phyloP scores from a whole-genome alignment of 2,888 invertebrate species.

The Apantesis nais region DNA sequence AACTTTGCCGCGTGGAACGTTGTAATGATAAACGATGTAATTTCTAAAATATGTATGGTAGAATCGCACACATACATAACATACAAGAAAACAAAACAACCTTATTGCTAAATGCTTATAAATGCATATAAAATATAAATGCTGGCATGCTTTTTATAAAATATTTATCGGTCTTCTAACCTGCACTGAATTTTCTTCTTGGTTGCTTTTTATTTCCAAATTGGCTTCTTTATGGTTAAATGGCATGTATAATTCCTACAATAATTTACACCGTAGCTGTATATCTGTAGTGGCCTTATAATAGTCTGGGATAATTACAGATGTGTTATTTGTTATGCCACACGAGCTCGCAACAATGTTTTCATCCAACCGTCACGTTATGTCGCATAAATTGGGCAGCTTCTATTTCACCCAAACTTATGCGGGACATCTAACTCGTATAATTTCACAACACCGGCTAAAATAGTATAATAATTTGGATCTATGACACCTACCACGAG shows the following conservation, averaged over 20 bases:
- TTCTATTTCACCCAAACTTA: slow-evolving; percentile 14
- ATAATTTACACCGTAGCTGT: too few species aligned
- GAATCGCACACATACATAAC: too few species aligned
- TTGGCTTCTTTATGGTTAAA: not conserved
- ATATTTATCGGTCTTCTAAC: too few species aligned
- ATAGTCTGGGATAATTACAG: not conserved
- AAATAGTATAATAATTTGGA: slow-evolving; percentile 7
- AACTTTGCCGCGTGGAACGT: too few species aligned
- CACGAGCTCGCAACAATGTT: not conserved
- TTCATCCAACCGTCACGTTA: slow-evolving; percentile 5
- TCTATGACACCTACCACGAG: slow-evolving; percentile 6
- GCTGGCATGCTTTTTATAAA: too few species aligned
- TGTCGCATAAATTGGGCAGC: slow-evolving; percentile 16
- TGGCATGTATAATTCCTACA: not conserved
- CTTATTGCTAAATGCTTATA: too few species aligned
- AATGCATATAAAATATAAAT: too few species aligned
- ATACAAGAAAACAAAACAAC: too few species aligned
- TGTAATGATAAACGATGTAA: too few species aligned
- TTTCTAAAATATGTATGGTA: too few species aligned
- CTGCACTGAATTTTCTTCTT: too few species aligned
- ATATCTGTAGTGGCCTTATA: not conserved
- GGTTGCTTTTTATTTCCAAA: not conserved
- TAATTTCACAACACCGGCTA: slow-evolving; percentile 12
- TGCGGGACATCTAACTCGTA: slow-evolving; percentile 13
- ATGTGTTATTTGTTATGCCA: not conserved